phyloP scores from a whole-genome alignment of 2,888 invertebrate genomes.

The Amblyjoppa proteus region DNA sequence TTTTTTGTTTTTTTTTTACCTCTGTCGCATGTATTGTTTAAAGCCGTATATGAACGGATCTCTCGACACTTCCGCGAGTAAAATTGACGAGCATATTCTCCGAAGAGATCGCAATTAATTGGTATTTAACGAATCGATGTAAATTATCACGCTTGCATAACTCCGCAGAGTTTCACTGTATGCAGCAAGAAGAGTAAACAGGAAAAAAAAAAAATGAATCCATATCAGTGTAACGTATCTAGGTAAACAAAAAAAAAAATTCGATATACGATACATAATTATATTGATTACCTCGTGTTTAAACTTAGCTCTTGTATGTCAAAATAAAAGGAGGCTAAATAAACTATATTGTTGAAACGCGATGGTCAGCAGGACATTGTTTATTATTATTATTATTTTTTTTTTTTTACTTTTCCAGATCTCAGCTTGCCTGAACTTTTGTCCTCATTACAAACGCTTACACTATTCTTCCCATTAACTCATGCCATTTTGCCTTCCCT shows the following conservation, averaged over 20 bases:
- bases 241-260: conserved; percentile 64
- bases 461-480: neutral
- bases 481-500: neutral
- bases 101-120: conserved; percentile 13
- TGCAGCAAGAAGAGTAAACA: conserved; percentile 39
- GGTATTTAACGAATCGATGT: conserved; percentile 33
- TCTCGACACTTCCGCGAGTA: neutral
- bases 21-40: neutral
- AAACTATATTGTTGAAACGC: conserved; percentile 78
- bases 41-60: conserved; percentile 11
- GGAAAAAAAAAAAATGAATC: conserved; percentile 67
- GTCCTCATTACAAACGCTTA: neutral
- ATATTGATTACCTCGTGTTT: conserved; percentile 74
- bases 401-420: conserved; percentile 7
- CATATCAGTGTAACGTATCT: conserved; percentile 79
- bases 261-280: conserved; percentile 70
- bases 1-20: neutral
- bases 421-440: neutral
- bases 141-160: conserved; percentile 39
- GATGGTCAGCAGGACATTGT: conserved; percentile 1
- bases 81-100: conserved; percentile 23
- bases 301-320: conserved; percentile 81
- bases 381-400: neutral
- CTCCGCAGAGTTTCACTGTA: conserved; percentile 73
- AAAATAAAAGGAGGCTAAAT: conserved; percentile 79